phyloP scores from a whole-genome alignment of 2,888 invertebrate genomes.

The Amphipoea oculea region DNA sequence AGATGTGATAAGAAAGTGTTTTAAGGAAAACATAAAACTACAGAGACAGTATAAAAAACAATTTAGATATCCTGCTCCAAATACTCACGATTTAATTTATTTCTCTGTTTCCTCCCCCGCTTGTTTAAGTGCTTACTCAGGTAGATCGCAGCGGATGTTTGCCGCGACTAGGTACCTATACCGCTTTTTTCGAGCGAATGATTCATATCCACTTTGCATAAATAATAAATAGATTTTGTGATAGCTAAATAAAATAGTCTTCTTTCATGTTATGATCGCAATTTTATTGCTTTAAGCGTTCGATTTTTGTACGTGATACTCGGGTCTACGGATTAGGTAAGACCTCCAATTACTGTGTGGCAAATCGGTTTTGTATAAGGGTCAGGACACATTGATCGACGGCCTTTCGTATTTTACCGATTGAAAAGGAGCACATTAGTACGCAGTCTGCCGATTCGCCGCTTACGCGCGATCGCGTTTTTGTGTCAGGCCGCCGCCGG shows the following conservation, averaged over 20 bases:
- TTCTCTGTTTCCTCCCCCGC: slow-evolving; percentile 52
- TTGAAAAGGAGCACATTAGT: too few species aligned
- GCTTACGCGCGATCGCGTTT: too few species aligned
- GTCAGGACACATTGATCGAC: too few species aligned
- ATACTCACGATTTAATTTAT: slow-evolving; percentile 62
- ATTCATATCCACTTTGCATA: slow-evolving; percentile 63
- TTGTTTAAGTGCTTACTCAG: slow-evolving; percentile 62
- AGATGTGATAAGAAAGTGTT: too few species aligned
- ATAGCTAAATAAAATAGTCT: slow-evolving; percentile 38
- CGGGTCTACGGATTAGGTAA: not conserved
- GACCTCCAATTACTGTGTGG: too few species aligned
- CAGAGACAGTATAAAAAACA: not conserved
- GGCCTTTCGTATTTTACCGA: too few species aligned
- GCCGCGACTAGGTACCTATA: slow-evolving; percentile 18
- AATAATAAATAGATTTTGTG: slow-evolving; percentile 62
- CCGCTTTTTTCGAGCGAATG: slow-evolving; percentile 41
- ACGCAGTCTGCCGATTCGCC: too few species aligned
- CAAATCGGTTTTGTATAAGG: too few species aligned
- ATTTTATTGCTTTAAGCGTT: not conserved
- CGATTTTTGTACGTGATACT: slow-evolving; percentile 6
- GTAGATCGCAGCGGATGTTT: slow-evolving; percentile 49
- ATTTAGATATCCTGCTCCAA: not conserved
- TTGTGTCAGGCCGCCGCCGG: too few species aligned
- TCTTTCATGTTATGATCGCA: not conserved
- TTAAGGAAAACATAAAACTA: not conserved